Evolutionary conservation across 2,797 vertebrate species (phyloP), one percentile per base, ranked within the genome.

Genomic region (Xerus rutilus): DNA sequence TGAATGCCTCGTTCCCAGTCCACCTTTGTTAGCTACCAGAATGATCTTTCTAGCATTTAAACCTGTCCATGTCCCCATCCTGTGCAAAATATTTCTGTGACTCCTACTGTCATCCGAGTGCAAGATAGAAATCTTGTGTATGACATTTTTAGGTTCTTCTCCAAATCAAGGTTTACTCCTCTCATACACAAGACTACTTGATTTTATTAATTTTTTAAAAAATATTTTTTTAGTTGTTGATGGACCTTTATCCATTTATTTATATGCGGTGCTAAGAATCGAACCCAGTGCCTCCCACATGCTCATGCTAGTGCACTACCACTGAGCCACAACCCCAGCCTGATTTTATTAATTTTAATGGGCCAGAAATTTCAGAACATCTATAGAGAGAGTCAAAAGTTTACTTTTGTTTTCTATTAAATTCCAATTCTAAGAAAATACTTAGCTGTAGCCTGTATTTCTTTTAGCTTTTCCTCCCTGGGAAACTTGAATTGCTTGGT

Each of bases 291-390:
- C 39, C 39, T 39, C 39, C 2, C 3, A 39, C 39, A 39, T 39
- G 39, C 39, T 39, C 39, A 39, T 39, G 39, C 39, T 39, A 39
- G 39, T 39, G 39, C 39, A 39, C 39, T 39, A 39, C 39, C 39
- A 39, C 39, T 39, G 39, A 39, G 39, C 39, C 39, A 39, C 39
- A 39, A 39, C 39, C 39, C 39, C 39, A 39, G 39, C 39, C 39
- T 62, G 45, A 70, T 70, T 91, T 76, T 92, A 45, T 57, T 91
- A 57, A 83, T 86, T 93, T 95, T 52, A 95, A 70, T n/a, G 64
- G 82, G 69, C 72, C 47, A 93, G 78, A 72, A 73, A 90, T 81
- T 87, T 95, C 64, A 74, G 64, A 32, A 64, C 18, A 64, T 17
- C n/a, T 65, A 89, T 25, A 69, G 79, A 59, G 49, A 78, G n/a